These are phyloP conservation scores for Tridacna gigas DNA, from an alignment of 2,888 invertebrate genomes.

Conservation along the genomic window DNA sequence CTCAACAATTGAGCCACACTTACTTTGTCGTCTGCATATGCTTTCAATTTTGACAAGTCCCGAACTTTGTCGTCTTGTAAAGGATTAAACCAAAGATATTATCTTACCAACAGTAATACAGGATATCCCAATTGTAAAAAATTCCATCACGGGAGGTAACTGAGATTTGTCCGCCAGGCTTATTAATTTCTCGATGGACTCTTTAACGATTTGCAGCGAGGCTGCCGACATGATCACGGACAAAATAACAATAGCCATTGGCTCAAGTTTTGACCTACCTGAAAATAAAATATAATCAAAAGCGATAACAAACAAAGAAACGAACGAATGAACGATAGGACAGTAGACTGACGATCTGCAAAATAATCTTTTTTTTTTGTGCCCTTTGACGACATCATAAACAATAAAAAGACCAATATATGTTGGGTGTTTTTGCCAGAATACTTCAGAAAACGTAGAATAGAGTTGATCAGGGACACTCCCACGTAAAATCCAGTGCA, in stretches of 20 bases:
- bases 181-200: constrained; percentile 82
- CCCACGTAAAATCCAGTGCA: no score
- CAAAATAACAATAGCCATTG: constrained; percentile 85
- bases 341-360: no score
- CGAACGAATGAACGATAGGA: not conserved
- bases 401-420: no score
- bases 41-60: no score
- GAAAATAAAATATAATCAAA: not conserved
- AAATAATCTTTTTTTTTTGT: no score
- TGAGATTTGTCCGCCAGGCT: constrained; percentile 68
- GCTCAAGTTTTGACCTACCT: constrained; percentile 85
- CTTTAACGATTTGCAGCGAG: constrained; percentile 84
- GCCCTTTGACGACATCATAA: no score
- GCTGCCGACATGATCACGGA: constrained; percentile 86
- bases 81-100: not conserved
- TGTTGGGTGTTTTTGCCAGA: no score
- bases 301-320: not conserved
- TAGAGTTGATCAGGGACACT: no score
- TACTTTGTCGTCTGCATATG: no score
- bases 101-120: constrained; percentile 78
- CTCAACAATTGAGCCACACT: no score
- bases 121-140: constrained; percentile 79
- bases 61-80: no score
- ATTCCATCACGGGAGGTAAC: constrained; percentile 73
- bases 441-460: no score